A percentile compares a stretch with the other conserved stretches of the same genome.
Evolutionary conservation across 2,888 invertebrate genomes (phyloP).

Genomic region (Noctua janthe): DNA sequence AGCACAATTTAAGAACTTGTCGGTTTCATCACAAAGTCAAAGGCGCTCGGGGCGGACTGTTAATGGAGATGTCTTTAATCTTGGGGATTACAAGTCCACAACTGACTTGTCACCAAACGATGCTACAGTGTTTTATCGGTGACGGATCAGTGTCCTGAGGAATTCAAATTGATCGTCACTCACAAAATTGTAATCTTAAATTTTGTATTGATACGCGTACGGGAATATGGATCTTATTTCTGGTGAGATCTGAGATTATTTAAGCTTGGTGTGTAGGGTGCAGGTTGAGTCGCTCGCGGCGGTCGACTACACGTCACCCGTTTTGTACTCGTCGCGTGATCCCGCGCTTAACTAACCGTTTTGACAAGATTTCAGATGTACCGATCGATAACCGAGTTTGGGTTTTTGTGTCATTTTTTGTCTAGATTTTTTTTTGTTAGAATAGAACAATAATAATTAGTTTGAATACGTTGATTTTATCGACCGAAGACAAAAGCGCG

Average conservation of each 20-base stretch:
- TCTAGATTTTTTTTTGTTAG: constrained; percentile 45
- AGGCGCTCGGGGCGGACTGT: constrained; percentile 66
- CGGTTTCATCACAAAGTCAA: constrained; percentile 61
- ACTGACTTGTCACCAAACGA: constrained; percentile 88
- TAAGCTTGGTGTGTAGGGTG: constrained; percentile 49
- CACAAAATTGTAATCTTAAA: constrained; percentile 72
- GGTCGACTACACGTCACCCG: constrained; percentile 80
- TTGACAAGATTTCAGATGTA: constrained; percentile 88
- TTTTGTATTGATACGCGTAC: constrained; percentile 14
- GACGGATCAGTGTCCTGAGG: constrained; percentile 88
- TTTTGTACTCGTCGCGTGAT: constrained; percentile 88
- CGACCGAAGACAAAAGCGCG: constrained; percentile 3
- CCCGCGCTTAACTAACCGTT: constrained; percentile 89
- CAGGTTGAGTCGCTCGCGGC: constrained; percentile 66
- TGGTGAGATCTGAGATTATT: constrained; percentile 12
- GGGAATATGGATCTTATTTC: constrained; percentile 70
- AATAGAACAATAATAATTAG: constrained; percentile 31
- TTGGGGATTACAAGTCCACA: constrained; percentile 84
- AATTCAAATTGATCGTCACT: constrained; percentile 86
- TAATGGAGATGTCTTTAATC: constrained; percentile 81
- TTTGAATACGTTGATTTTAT: constrained; percentile 45
- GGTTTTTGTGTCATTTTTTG: constrained; percentile 70
- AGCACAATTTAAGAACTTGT: constrained; percentile 68
- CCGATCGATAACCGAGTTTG: constrained; percentile 76
- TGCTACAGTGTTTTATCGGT: constrained; percentile 86